Base-by-base conservation (phyloP, 1,140 invertebrate species). In the Marisa cornuarietis region DNA sequence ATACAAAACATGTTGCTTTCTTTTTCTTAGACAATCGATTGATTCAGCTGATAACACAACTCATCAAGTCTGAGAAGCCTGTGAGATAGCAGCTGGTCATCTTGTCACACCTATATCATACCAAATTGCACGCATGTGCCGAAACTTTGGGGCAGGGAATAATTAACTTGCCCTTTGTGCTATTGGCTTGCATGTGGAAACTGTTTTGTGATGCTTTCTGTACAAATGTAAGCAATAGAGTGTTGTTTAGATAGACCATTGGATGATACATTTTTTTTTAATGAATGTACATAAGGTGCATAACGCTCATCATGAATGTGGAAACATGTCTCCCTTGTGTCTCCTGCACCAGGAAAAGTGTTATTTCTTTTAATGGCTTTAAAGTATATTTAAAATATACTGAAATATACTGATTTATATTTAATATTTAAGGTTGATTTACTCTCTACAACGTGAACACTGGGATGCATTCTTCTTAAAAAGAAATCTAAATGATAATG, bases 11-110 rank as follows among this genome's bases (percentile, higher is more conserved):
- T 26, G 22, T 78, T 22, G 24, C 42, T 20, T 62, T 31, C 52
- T 13, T 31, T 58, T 14, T 81, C 81, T 71, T 76, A 84, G 83
- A 61, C 58, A 68, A 82, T 72, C 76, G 51, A 7, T 68, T 84
- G 26, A 63, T 84, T 51, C 26, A 63, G n/a, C 65, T 84, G 58
- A 81, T 82, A 68, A 77, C 79, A 24, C 76, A 81, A 65, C 69
- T 83, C 20, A 63, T 85, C 68, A 76, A 71, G 31, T 69, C 77
- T 8, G 82, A 82, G 71, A 81, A 76, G 80, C 65, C 76, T 14
- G 51, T 54, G 2, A 58, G 63, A 68, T n/a, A 77, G 24, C 26
- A 24, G 31, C 49, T 77, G 76, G 66, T 18, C 42, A 42, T 22
- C 14, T 24, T 31, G 16, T 16, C 22, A 16, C 22, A 14, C 68